Evolutionary conservation across 2,797 vertebrate genomes (phyloP).

Genomic region (Gobionotothen gibberifrons): DNA sequence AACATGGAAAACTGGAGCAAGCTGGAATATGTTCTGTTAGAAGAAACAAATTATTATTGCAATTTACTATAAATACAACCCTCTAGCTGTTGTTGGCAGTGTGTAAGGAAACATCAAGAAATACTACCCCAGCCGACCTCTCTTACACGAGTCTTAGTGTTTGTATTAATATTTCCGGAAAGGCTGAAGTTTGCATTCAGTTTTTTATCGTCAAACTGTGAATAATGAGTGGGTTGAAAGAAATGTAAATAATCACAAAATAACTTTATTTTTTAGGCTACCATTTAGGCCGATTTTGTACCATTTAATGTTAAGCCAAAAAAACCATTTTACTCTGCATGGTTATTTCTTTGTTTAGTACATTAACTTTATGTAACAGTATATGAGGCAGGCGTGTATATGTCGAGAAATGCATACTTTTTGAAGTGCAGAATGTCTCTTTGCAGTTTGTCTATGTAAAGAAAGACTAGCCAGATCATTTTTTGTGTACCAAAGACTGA

Average conservation of each 20-base stretch:
- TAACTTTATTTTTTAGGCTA: background rate
- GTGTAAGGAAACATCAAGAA: constrained; percentile 64
- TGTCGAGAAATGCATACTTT: background rate
- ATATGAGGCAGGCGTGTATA: background rate
- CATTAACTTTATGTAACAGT: no score
- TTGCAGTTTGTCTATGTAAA: background rate
- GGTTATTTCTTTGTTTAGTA: background rate
- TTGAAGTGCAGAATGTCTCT: background rate
- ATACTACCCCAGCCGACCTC: constrained; percentile 51
- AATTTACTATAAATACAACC: constrained; percentile 69
- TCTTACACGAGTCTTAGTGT: constrained; percentile 17
- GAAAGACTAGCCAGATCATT: no score
- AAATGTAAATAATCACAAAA: background rate
- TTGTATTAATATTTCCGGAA: constrained; percentile 49
- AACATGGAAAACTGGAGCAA: constrained; percentile 46
- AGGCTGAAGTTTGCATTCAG: constrained; percentile 16
- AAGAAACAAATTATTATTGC: constrained; percentile 62
- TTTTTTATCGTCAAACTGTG: constrained; percentile 12
- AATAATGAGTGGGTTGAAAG: constrained; percentile 20
- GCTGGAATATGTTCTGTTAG: constrained; percentile 59
- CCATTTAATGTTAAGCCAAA: background rate
- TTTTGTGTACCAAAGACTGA: no score
- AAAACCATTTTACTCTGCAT: background rate
- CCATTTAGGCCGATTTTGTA: background rate
- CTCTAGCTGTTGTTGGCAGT: constrained; percentile 57